Percentiles rank a stretch among this genome's conserved stretches.
Evolutionary conservation across 2,797 vertebrate genomes (phyloP).

Genomic region (Sebastes kiyomatsui): DNA sequence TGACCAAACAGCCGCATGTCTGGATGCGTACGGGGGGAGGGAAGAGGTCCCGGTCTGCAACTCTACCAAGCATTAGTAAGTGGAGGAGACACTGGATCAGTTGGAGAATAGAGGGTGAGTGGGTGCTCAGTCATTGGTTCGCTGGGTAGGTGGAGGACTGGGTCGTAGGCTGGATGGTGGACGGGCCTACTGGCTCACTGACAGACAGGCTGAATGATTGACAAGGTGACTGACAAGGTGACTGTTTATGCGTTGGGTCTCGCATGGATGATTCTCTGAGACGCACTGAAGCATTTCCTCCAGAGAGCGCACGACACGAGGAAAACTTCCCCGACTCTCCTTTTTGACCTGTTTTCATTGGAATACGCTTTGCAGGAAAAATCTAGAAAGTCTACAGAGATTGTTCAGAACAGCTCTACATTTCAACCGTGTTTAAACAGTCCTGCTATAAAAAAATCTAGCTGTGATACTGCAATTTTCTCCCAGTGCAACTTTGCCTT

Average conservation of each 20-base stretch:
- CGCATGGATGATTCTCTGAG: conserved; percentile 40
- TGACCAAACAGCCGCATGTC: background rate
- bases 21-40: background rate
- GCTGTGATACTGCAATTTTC: background rate
- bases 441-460: background rate
- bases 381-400: background rate
- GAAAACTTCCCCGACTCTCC: conserved; percentile 34
- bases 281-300: conserved; percentile 45
- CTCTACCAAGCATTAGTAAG: conserved; percentile 62
- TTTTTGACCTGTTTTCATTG: conserved; percentile 47
- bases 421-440: conserved; percentile 18
- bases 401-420: background rate
- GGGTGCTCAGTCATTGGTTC: background rate
- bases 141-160: conserved; percentile 1
- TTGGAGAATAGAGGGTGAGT: background rate
- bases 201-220: conserved; percentile 31
- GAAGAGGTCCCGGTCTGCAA: conserved; percentile 4
- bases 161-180: background rate
- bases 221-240: conserved; percentile 72
- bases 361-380: conserved; percentile 23
- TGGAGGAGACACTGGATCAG: conserved; percentile 62
- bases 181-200: conserved; percentile 13
- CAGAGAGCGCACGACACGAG: background rate
- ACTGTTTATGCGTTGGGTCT: conserved; percentile 65
- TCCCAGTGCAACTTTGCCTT: conserved; percentile 3